Conservation (phyloP, 2,888 invertebrate species). For the Lasioglossum lativentre region DNA sequence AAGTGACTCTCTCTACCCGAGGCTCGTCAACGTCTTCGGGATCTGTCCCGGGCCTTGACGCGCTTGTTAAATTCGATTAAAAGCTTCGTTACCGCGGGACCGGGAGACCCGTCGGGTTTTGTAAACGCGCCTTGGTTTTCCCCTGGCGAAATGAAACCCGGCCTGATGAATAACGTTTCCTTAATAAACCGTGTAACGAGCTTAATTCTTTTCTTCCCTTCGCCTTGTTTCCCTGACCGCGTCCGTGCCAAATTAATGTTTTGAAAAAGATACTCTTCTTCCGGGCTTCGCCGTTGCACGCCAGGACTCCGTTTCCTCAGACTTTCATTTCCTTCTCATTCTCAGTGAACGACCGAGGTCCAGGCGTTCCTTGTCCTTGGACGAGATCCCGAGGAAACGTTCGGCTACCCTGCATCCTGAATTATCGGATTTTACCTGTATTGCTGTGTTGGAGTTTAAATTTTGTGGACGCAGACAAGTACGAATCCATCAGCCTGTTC, state of each 20-base stretch:
- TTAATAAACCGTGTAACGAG: slow-evolving; percentile 36
- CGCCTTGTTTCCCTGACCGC: slow-evolving; percentile 25
- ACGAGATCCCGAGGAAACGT: background rate
- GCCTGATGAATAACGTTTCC: slow-evolving; percentile 25
- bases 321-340: background rate
- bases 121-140: background rate
- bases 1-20: slow-evolving; percentile 46
- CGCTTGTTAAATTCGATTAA: slow-evolving; percentile 42
- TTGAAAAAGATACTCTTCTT: slow-evolving; percentile 42
- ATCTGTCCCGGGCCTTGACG: slow-evolving; percentile 14
- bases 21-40: slow-evolving; percentile 44
- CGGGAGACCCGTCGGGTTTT: background rate
- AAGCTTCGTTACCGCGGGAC: slow-evolving; percentile 5
- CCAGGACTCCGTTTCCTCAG: background rate
- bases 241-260: slow-evolving; percentile 46
- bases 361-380: background rate
- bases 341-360: background rate
- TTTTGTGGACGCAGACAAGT: too few species aligned
- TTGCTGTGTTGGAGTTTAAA: too few species aligned
- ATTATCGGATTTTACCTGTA: background rate
- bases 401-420: background rate
- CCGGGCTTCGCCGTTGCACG: background rate
- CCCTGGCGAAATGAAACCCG: slow-evolving; percentile 13
- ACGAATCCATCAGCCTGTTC: too few species aligned
- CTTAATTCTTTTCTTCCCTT: slow-evolving; percentile 33